Evolutionary conservation across 2,888 invertebrate species (phyloP).

Genomic region (Metopia argyrocephala): DNA sequence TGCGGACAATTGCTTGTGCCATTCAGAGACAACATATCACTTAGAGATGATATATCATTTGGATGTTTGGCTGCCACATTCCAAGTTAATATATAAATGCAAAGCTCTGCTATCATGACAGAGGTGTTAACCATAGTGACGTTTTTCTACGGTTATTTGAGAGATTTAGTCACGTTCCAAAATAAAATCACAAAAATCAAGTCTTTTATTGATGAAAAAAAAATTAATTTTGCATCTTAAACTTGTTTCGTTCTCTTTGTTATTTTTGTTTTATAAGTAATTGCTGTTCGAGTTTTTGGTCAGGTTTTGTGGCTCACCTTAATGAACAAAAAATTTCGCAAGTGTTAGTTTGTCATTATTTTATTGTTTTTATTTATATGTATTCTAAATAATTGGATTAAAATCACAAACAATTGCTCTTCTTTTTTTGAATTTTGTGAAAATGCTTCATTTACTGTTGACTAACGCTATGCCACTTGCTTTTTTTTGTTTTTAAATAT

Average conservation of each 20-base stretch:
- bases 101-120: conserved; percentile 73
- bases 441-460: not conserved
- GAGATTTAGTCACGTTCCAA: conserved; percentile 30
- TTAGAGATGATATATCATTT: conserved; percentile 84
- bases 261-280: not conserved
- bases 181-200: conserved; percentile 30
- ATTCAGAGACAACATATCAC: conserved; percentile 84
- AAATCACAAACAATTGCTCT: no score
- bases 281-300: not conserved
- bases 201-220: not conserved
- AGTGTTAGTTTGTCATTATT: not conserved
- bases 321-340: not conserved
- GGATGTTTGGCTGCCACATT: conserved; percentile 91
- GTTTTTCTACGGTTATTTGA: not conserved
- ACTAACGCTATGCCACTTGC: conserved; percentile 11
- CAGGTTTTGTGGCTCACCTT: conserved; percentile 3
- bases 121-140: conserved; percentile 50
- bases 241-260: conserved; percentile 7
- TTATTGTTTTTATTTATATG: not conserved
- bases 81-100: conserved; percentile 90
- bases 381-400: no score
- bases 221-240: conserved; percentile 24
- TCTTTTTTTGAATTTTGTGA: conserved; percentile 15
- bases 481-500: conserved; percentile 25
- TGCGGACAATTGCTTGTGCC: conserved; percentile 80